A percentile compares a stretch with the other conserved stretches of the same genome.
These are phyloP conservation scores for Galeopterus variegatus DNA, from an alignment of 2,113 vertebrate species.

Conservation along the genomic window DNA sequence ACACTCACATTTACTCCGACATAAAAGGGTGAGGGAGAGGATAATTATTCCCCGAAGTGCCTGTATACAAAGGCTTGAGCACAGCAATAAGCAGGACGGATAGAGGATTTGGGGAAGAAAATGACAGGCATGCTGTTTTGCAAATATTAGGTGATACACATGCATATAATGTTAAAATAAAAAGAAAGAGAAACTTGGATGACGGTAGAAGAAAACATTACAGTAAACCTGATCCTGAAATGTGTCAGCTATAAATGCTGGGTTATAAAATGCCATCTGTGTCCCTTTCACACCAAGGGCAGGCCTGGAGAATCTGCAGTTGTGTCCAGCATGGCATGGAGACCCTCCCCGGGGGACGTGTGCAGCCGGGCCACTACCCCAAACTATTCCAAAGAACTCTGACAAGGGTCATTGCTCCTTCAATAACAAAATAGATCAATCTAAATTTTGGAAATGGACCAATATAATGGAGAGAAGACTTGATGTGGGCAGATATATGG, in stretches of 20 bases:
- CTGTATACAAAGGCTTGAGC: accelerated
- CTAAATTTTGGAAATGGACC: background rate
- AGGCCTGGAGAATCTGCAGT: too few species aligned
- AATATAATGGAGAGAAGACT: background rate
- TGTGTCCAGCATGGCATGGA: too few species aligned
- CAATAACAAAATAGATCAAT: background rate
- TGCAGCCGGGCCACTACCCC: accelerated
- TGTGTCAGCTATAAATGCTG: background rate
- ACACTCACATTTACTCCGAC: background rate
- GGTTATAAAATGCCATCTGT: background rate
- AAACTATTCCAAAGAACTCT: background rate
- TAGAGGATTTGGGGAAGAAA: background rate
- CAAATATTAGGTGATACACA: accelerated
- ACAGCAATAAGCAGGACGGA: background rate
- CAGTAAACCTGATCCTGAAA: background rate
- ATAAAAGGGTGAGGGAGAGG: background rate
- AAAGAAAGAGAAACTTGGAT: background rate
- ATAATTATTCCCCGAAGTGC: accelerated
- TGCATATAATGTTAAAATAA: background rate
- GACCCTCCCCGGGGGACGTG: too few species aligned
- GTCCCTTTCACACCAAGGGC: background rate
- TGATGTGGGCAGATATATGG: background rate
- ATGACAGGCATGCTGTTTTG: background rate
- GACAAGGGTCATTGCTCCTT: background rate
- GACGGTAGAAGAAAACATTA: background rate